phyloP scores from a whole-genome alignment of 1,140 invertebrate genomes.

The Drosophila gunungcola region DNA sequence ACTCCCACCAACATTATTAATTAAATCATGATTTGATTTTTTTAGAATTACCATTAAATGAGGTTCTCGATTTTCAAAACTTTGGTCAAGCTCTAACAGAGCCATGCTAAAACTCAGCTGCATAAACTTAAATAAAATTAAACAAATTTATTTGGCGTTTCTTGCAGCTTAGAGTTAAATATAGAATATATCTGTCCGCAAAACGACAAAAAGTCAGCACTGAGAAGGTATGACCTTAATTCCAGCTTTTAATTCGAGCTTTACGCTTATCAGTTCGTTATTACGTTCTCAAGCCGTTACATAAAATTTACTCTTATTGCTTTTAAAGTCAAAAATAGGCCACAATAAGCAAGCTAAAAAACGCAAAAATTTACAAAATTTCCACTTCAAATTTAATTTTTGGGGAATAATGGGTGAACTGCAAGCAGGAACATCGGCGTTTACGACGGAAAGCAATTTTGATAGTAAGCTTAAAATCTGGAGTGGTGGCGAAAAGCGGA shows the following conservation, averaged over 20 bases:
- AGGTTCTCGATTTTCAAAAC: too few species aligned
- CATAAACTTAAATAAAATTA: too few species aligned
- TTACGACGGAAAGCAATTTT: conserved; percentile 19
- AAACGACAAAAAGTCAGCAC: not conserved
- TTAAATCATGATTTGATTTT: too few species aligned
- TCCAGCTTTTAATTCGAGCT: not conserved
- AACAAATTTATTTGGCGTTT: too few species aligned
- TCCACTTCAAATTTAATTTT: not conserved
- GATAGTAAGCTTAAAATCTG: conserved; percentile 33
- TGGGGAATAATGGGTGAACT: not conserved
- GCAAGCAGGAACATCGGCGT: conserved; percentile 3
- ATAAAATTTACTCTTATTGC: not conserved
- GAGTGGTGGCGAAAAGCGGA: conserved; percentile 6
- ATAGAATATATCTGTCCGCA: not conserved
- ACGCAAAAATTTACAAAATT: too few species aligned
- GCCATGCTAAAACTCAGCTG: too few species aligned
- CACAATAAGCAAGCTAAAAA: too few species aligned
- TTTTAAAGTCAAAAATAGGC: not conserved
- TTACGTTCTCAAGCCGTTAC: not conserved
- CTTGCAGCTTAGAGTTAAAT: too few species aligned
- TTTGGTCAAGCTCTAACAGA: too few species aligned
- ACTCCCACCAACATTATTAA: too few species aligned
- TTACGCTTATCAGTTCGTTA: not conserved
- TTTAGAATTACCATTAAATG: too few species aligned
- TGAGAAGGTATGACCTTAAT: not conserved